Base-by-base conservation (phyloP, 2,888 invertebrate genomes). In the Therioaphis trifolii region DNA sequence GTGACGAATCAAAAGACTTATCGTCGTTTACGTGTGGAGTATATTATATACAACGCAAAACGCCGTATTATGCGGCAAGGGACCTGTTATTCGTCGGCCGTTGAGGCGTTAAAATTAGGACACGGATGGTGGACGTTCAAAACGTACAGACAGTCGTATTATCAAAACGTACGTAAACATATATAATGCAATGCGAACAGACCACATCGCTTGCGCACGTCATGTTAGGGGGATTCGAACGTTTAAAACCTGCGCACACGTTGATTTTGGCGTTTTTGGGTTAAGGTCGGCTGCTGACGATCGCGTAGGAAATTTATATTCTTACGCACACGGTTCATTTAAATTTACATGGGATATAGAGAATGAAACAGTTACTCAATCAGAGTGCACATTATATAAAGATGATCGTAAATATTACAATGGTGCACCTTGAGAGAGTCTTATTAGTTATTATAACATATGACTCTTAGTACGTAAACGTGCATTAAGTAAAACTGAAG, bases 1-100 rank as follows among this genome's bases (percentile, higher is more conserved):
- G 35, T 68, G 66, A 78, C 78, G 63, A 68, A 63, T 76, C 63
- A 43, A 75, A 58, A 46, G 55, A 66, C 77, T 77, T 77, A 77
- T 66, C 76, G 4, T 14, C 11, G 11, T 29, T 12, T 2, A 12
- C 11, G 63, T 49, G 35, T n/a, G 71, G 14, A n/a, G 18, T 11
- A 68, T 14, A 43, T 5, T 40, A 12, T 12, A 49, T 35, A 35
- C 7, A 5, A 18, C 15, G 15, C 4, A 15, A 21, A 2, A 63
- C 29, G 35, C 18, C 29, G 66, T 18, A 35, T 63, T 24, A 58
- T 9, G 24, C 58, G 24, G 58, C 58, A 24, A 58, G 58, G 66
- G 35, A 35, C 66, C 18, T 66, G 29, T 29, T 46, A 15, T 58
- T 24, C 40, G 18, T 11, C 11, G 58, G 43, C 40, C 75, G 75